A percentile compares a stretch with the other conserved stretches of the same genome.
Conservation (phyloP, 1,140 invertebrate genomes). For the Lepidurus packardi region DNA sequence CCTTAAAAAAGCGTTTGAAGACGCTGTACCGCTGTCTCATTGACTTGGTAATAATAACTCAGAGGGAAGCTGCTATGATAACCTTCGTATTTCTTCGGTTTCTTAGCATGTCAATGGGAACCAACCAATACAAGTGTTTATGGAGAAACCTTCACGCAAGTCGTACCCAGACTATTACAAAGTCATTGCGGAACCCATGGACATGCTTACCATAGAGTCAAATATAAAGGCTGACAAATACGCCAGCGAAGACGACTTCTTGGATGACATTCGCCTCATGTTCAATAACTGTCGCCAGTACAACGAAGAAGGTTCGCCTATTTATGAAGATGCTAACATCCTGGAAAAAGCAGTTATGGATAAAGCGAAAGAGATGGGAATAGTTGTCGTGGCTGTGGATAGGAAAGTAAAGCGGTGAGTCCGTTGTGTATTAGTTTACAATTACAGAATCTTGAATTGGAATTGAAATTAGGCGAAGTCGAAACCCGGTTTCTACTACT, state of each 20-base stretch:
- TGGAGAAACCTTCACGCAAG: conserved; percentile 94
- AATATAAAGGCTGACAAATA: conserved; percentile 73
- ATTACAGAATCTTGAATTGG: not conserved
- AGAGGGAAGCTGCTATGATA: not conserved
- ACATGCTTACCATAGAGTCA: conserved; percentile 86
- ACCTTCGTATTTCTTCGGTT: conserved; percentile 32
- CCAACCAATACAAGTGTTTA: conserved; percentile 82
- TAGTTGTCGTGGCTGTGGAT: conserved; percentile 37
- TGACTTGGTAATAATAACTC: not conserved
- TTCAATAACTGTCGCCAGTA: conserved; percentile 92
- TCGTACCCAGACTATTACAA: conserved; percentile 94
- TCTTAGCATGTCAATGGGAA: conserved; percentile 68
- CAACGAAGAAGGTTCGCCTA: conserved; percentile 91
- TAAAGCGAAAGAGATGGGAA: conserved; percentile 70
- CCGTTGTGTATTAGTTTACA: not conserved
- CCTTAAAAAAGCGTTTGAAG: conserved; percentile 25
- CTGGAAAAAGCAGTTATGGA: conserved; percentile 78
- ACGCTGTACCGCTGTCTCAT: conserved; percentile 31
- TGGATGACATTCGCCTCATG: conserved; percentile 75
- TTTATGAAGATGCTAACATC: conserved; percentile 87
- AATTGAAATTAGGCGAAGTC: conserved; percentile 28
- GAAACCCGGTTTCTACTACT: not conserved
- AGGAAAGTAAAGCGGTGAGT: conserved; percentile 33
- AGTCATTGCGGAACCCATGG: conserved; percentile 87
- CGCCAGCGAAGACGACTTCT: conserved; percentile 56